Conservation (phyloP, 2,113 vertebrate species). For the Galeopterus variegatus region DNA sequence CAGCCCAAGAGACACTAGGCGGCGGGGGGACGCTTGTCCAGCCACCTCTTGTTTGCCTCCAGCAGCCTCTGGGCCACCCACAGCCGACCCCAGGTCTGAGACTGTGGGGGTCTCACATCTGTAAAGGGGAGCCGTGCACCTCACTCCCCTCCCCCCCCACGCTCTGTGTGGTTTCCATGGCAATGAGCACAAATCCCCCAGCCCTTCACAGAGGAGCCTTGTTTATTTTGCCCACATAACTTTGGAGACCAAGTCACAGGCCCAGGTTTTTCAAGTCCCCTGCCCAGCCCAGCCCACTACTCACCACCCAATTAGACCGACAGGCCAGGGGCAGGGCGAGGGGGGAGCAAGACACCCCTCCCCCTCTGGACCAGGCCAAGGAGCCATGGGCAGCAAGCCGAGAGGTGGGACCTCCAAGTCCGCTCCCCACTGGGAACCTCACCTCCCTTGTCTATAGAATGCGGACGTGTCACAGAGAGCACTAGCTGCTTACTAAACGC, state of each 20-base stretch:
- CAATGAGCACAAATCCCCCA: slow-evolving; percentile 93
- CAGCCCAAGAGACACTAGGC: not conserved
- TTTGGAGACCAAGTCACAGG: slow-evolving; percentile 94
- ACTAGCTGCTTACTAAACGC: not conserved
- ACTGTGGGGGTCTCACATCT: slow-evolving; percentile 69
- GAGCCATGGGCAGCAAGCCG: not conserved
- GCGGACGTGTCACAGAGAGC: not conserved
- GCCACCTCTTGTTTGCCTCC: not conserved
- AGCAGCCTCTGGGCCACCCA: slow-evolving; percentile 65
- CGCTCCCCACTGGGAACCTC: not conserved
- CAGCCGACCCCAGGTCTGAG: slow-evolving; percentile 54
- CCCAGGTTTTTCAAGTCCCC: slow-evolving; percentile 89
- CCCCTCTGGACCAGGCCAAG: not conserved
- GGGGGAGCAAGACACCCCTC: no score
- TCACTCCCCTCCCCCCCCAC: slow-evolving; percentile 1
- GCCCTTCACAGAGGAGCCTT: slow-evolving; percentile 95
- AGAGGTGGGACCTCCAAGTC: not conserved
- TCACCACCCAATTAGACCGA: not conserved
- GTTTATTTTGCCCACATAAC: slow-evolving; percentile 97
- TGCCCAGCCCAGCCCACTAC: slow-evolving; percentile 63
- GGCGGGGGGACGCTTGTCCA: not conserved
- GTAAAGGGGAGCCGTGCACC: slow-evolving; percentile 35
- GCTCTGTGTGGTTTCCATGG: slow-evolving; percentile 93
- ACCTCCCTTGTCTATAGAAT: not conserved
- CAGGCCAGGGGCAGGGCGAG: not conserved